Evolutionary conservation across 1,140 invertebrate species (phyloP), one percentile per base, ranked within the genome.

Genomic region (Ceratosolen fusciceps): DNA sequence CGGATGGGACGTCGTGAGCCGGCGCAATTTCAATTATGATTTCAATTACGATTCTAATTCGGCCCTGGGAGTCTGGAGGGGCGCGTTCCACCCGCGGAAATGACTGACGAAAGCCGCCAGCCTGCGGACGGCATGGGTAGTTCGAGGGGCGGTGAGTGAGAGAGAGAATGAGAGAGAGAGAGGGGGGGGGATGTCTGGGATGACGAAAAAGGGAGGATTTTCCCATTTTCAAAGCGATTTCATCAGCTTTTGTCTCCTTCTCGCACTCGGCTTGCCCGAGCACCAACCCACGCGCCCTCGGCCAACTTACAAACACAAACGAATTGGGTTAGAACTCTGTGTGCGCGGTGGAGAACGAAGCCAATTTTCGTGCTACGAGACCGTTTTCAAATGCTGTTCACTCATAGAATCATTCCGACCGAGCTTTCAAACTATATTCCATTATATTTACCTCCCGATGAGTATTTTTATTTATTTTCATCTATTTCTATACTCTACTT

Each of bases 21-120:
- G n/a, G n/a, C 60, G 76, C 65, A 76, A 71, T 80, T 80, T 80
- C 79, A 80, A 80, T 80, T 80, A 80, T 80, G 73, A 80, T 80
- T 80, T 80, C 74, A 80, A 80, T 80, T 80, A 76, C 79, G 39
- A 71, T 76, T 76, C 79, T 80, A 80, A 80, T 80, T 80, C 65
- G 49, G 47, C 26, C 1, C n/a, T 29, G 24, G 47, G 39, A 26
- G 7, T 70, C 26, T 47, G n/a, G n/a, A 34, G 29, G 34, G 26
- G 10, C 12, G 14, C 8, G 16, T 43, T 10, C 37, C 39, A 68
- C 56, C 68, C 62, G 29, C 62, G 65, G 72, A 80, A 80, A 80
- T 80, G 60, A 80, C 60, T 52, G 62, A 80, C 74, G 43, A 74
- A 74, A 74, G 70, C 39, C 47, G 71, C 4, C 21, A 34, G 24